Evolutionary conservation across 1,140 invertebrate species (phyloP), one percentile per base, ranked within the genome.

Genomic region (Hyposmocoma kahamanoa): DNA sequence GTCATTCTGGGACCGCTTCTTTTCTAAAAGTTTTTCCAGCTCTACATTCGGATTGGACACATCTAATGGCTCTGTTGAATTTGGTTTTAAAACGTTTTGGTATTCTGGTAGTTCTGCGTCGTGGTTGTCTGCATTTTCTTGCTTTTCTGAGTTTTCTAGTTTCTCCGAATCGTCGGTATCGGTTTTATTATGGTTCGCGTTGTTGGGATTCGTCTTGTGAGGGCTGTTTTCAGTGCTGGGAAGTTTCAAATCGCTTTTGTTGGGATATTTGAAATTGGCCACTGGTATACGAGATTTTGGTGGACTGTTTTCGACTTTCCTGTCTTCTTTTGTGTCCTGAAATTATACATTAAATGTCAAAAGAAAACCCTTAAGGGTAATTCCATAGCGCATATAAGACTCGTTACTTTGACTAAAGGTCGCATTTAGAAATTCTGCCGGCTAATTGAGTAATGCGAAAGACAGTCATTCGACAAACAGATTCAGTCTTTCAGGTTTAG

Each of bases 181-280:
- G 18, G 9, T 26, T 26, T 30, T 47, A 45, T 18, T 26, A 20
- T 41, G 24, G 5, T 56, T 47, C 13, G 15, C 22, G 13, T 30
- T 5, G 15, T 19, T 24, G 19, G 22, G n/a, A n/a, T n/a, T n/a
- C n/a, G n/a, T n/a, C n/a, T n/a, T n/a, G n/a, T n/a, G n/a, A 8
- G 82, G 85, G 0, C 84, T 86, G 36, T 63, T 78, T 17, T 87
- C 85, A 0, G 59, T 59, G 0, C 81, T 82, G 10, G 69, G 65
- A 2, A 83, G 36, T 22, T 45, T 53, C 0, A 56, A 45, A 6
- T 84, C 81, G 13, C 69, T 85, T 46, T 84, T 84, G 47, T 87
- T 86, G 0, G 85, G 82, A 45, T 87, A 87, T n/a, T 76, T 64
- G 50, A 87, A 87, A 48, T 83, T 86, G 1, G 85, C 78, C 0